Evolutionary conservation across 2,797 vertebrate species (phyloP), one percentile per base, ranked within the genome.

Genomic region (Lemur catta): DNA sequence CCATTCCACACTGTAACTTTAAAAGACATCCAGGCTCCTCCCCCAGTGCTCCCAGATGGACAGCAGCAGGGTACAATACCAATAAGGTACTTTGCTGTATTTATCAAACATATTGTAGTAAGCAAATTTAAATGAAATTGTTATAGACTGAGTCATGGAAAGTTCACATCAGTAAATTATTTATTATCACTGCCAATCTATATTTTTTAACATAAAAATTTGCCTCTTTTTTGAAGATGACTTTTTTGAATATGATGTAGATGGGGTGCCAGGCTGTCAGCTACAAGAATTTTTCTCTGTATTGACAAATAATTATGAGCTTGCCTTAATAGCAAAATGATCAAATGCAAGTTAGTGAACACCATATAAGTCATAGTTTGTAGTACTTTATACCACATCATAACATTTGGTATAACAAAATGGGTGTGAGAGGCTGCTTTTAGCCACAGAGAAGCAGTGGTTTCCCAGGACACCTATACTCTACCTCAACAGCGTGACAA

Each of bases 331-430:
- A 46, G 43, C 63, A 46, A 59, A 69, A 46, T 6, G 76, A 69
- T 35, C 57, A 13, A 41, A 11, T 35, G 26, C 26, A 33, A 28
- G 48, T 30, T 35, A 4, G 6, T 5, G 20, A 26, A 8, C 2
- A 52, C 63, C 7, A 46, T 11, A 4, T 41, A 35, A 30, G 20
- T 41, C 87, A 15, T 11, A 10, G 74, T 18, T 14, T 24, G 30
- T 4, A 38, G 65, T 20, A 4, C 63, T 11, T 11, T 11, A 5
- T 8, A 15, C n/a, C 59, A 8, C 0, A 13, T 6, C 7, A 5
- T 30, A 18, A 46, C 67, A 15, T 35, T 4, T 48, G 20, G 43
- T 88, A 38, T 79, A 46, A 74, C 72, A 55, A 15, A 38, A 28
- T 1, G 30, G 38, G 61, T 38, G 14, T 35, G 76, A 75, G 59